A percentile compares a stretch with the other conserved stretches of the same genome.
Conservation (phyloP, 2,888 invertebrate species). For the Pseudococcus longispinus region DNA sequence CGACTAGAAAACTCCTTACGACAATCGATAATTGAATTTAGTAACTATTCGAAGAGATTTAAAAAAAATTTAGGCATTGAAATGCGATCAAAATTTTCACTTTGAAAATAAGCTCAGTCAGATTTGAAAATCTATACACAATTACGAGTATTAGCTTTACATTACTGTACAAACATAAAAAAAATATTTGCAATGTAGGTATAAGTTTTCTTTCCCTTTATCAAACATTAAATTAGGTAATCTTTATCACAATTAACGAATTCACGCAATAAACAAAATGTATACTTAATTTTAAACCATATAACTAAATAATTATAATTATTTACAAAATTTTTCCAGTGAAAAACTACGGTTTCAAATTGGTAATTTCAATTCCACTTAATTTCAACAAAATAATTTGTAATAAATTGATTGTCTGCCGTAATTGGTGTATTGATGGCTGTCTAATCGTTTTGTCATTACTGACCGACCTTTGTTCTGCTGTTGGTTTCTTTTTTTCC, state of each 20-base stretch:
- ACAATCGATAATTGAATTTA: not conserved
- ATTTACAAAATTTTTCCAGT: conserved; percentile 17
- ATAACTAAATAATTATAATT: not conserved
- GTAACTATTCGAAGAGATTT: not conserved
- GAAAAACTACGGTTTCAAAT: conserved; percentile 52
- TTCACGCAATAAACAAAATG: not conserved
- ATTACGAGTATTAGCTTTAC: not conserved
- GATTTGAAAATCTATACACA: not conserved
- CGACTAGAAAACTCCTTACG: conserved; percentile 22
- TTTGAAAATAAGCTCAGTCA: conserved; percentile 24
- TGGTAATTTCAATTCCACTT: conserved; percentile 46
- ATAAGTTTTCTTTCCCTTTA: not conserved
- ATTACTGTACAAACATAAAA: not conserved
- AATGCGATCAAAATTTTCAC: not conserved
- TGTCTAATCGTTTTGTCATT: conserved; percentile 44
- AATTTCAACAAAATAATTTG: conserved; percentile 54
- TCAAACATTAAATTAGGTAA: not conserved
- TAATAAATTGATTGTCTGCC: conserved; percentile 55
- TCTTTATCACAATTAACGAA: conserved; percentile 38
- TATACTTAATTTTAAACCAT: not conserved
- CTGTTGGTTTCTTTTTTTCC: not conserved
- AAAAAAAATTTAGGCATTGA: not conserved
- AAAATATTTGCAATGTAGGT: not conserved
- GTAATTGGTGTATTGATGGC: conserved; percentile 55
- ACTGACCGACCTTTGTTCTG: conserved; percentile 28